phyloP scores from a whole-genome alignment of 2,113 vertebrate species.

The Phalacrocorax brasilianus region DNA sequence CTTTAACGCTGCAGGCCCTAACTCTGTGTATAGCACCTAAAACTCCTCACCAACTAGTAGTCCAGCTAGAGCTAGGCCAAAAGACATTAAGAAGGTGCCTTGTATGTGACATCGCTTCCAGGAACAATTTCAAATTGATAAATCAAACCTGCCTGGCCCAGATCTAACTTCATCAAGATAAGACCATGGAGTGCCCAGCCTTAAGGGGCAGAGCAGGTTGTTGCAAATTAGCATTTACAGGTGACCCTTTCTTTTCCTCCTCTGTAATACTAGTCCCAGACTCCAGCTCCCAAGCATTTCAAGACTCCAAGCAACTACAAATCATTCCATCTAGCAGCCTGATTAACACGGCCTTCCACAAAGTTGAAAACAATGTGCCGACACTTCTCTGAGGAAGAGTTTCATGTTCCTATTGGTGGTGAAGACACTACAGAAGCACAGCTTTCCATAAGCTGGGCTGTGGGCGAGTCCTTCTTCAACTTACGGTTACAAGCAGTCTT shows the following conservation, averaged over 20 bases:
- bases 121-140: not conserved
- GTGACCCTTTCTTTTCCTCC: not conserved
- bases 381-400: not conserved
- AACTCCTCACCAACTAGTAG: not conserved
- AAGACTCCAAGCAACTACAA: not conserved
- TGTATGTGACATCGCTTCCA: not conserved
- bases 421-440: not conserved
- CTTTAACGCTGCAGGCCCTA: not conserved
- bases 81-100: not conserved
- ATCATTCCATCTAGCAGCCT: not conserved
- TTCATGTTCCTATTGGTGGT: not conserved
- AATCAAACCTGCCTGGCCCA: not conserved
- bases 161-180: not conserved
- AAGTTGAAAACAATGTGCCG: not conserved
- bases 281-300: not conserved
- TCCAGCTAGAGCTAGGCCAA: not conserved
- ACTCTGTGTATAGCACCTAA: not conserved
- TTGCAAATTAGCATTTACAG: not conserved
- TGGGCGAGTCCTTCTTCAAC: not conserved
- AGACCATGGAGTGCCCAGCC: not conserved
- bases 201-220: not conserved
- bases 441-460: not conserved
- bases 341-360: not conserved
- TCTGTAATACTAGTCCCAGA: not conserved
- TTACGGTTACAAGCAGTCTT: not conserved